A percentile compares a stretch with the other conserved stretches of the same genome.
phyloP scores from a whole-genome alignment of 2,797 vertebrate species.

The Discoglossus pictus region DNA sequence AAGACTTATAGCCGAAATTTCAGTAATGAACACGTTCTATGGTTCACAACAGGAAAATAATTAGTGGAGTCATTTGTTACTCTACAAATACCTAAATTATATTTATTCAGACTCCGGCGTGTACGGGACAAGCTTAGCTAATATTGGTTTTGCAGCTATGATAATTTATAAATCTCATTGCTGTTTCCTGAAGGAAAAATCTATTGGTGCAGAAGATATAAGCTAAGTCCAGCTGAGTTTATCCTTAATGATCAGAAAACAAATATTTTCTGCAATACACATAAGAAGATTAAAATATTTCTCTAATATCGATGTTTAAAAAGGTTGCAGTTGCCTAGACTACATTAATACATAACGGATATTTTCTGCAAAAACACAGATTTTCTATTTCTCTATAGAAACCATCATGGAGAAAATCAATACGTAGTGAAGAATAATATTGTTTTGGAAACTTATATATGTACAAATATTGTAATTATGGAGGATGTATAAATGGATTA shows the following conservation, averaged over 20 bases:
- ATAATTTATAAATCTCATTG: constrained; percentile 12
- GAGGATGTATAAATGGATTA: too few relatives aligned
- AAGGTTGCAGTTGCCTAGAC: too few relatives aligned
- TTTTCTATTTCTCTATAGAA: neutral
- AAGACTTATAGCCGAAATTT: neutral
- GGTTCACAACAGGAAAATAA: constrained; percentile 19
- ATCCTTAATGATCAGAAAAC: constrained; percentile 1
- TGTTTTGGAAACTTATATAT: too few relatives aligned
- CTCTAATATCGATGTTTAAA: neutral
- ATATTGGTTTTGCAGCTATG: constrained; percentile 16
- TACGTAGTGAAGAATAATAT: neutral
- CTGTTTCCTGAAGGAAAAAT: constrained; percentile 1
- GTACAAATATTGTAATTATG: too few relatives aligned
- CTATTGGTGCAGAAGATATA: constrained; percentile 7
- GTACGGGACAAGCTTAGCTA: constrained; percentile 1
- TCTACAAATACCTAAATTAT: constrained; percentile 11
- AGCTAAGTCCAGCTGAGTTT: constrained; percentile 13
- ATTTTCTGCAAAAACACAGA: neutral
- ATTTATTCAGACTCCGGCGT: neutral
- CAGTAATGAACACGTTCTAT: constrained; percentile 15
- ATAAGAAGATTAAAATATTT: neutral
- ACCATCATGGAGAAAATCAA: neutral
- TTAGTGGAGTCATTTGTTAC: constrained; percentile 35
- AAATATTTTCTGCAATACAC: neutral
- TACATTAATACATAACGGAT: too few relatives aligned